Conservation (phyloP, 37 sponge, comb jelly and placozoan genomes). For the Ephydatia muelleri region DNA sequence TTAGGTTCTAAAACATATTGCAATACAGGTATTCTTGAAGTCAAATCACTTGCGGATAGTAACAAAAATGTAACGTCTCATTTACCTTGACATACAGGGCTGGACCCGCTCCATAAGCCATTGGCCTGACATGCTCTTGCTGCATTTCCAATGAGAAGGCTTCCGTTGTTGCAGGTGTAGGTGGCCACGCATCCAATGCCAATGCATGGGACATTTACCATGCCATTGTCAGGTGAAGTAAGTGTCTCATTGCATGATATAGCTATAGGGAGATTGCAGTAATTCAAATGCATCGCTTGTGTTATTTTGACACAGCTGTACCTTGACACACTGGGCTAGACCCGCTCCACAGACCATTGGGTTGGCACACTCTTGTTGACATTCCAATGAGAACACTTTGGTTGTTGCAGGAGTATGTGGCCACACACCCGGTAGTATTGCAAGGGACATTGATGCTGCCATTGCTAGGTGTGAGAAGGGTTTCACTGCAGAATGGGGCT, state of each 20-base stretch:
- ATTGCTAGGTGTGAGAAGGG: conserved; percentile 8
- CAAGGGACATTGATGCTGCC: conserved; percentile 25
- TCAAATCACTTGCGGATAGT: too few species aligned
- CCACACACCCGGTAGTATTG: conserved; percentile 19
- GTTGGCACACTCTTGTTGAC: background rate
- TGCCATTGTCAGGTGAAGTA: conserved; percentile 36
- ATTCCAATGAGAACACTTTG: conserved; percentile 19
- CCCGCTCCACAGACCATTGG: background rate
- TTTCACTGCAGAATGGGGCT: background rate
- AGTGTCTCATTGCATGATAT: background rate
- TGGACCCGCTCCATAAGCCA: conserved; percentile 55
- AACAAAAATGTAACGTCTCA: too few species aligned
- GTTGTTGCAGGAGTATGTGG: conserved; percentile 44
- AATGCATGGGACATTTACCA: conserved; percentile 2
- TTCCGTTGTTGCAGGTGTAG: conserved; percentile 57
- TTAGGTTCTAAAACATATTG: too few species aligned
- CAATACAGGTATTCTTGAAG: too few species aligned
- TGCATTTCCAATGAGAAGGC: conserved; percentile 37
- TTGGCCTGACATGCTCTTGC: conserved; percentile 40
- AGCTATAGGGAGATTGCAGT: background rate
- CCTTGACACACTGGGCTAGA: too few species aligned
- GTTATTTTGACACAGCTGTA: too few species aligned
- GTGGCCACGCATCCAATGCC: conserved; percentile 26
- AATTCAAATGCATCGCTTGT: background rate
- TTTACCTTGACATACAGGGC: conserved; percentile 21